A percentile compares a stretch with the other conserved stretches of the same genome.
Conservation (phyloP, 1,140 invertebrate species). For the honey bee (Apis mellifera) region Amel_HAv3.1 CM009933.2:11890501-11891000, state of each 20-base stretch:
- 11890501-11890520: too few relatives aligned
- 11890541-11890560: too few relatives aligned
- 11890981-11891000: neutral
- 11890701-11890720: too few relatives aligned
- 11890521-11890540: neutral
- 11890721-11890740: too few relatives aligned
- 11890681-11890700: too few relatives aligned
- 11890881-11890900: neutral
- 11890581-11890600: too few relatives aligned
- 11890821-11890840: slow-evolving; percentile 34
- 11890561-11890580: too few relatives aligned
- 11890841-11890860: slow-evolving; percentile 36
- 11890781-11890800: neutral
- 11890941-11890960: neutral
- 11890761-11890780: too few relatives aligned
- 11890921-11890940: neutral
- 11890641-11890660: neutral
- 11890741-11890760: too few relatives aligned
- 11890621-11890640: too few relatives aligned
- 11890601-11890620: too few relatives aligned
- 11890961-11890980: neutral
- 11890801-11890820: too few relatives aligned
- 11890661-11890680: neutral
- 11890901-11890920: neutral
- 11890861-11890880: neutral